These are phyloP conservation scores for Alosa sapidissima DNA, from an alignment of 2,797 vertebrate genomes.

Conservation along the genomic window DNA sequence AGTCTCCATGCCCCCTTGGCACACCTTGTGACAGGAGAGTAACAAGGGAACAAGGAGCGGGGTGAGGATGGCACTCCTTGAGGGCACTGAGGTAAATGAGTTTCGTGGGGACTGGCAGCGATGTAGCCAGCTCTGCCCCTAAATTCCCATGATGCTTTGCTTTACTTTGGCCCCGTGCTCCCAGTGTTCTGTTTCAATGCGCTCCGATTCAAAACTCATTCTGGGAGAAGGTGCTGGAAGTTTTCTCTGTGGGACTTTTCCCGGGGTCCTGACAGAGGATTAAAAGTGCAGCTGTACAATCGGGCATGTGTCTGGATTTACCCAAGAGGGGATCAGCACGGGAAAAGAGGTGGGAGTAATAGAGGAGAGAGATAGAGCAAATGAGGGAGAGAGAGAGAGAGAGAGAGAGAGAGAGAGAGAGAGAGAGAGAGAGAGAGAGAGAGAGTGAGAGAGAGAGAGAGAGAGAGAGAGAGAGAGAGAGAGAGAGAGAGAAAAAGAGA, in stretches of 20 bases:
- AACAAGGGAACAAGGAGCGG: neutral
- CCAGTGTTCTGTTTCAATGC: neutral
- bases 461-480: neutral
- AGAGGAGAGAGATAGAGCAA: neutral
- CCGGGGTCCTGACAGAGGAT: neutral
- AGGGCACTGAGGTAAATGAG: neutral
- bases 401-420: neutral
- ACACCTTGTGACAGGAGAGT: neutral
- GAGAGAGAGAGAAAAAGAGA: neutral
- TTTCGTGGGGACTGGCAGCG: neutral
- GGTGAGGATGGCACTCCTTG: no score
- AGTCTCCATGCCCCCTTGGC: neutral
- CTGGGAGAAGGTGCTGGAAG: neutral
- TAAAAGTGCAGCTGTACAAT: conserved; percentile 24
- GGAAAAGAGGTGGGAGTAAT: neutral
- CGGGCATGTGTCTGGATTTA: conserved; percentile 21
- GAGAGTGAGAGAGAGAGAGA: neutral
- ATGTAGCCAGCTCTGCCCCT: neutral
- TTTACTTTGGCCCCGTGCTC: conserved; percentile 2
- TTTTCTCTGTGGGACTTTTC: neutral
- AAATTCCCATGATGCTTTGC: neutral
- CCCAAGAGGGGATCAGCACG: neutral
- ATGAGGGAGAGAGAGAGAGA: neutral
- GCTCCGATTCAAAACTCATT: conserved; percentile 15
- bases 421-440: neutral